Base-by-base conservation (phyloP, 1,140 invertebrate species). In the Drosophila rhopaloa region DNA sequence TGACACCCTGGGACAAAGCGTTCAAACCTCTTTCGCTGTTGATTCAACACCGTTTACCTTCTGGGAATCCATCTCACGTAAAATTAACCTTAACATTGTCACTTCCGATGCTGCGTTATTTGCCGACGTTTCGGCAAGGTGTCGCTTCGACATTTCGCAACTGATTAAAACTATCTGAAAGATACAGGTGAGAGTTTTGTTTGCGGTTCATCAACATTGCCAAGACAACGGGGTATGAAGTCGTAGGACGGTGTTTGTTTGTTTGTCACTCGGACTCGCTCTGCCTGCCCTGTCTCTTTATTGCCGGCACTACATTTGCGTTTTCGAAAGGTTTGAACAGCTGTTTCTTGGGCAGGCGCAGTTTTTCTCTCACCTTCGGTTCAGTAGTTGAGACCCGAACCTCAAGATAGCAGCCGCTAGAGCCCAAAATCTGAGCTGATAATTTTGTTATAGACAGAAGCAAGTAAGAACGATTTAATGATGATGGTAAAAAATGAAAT, bases 91-190 rank as follows among this genome's bases (percentile, higher is more conserved):
- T 40, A 73, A 41, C 8, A 51, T 37, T 27, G 43, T 27, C 43
- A 53, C 47, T 51, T 68, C 38, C 29, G n/a, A 53, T 40, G 65
- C 41, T 19, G 61, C 77, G 27, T 71, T 71, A 50, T 76, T 67
- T 32, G 29, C 29, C 29, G 8, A 32, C 29, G 29, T 7, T 50
- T 76, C 81, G 51, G 79, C 77, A 35, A 68, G 77, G 24, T 67
- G 84, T 41, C 83, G 67, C 56, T 88, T 89, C 29, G 71, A 59
- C 29, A 88, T 83, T 79, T 83, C 72, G 61, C 84, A 77, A 89
- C 77, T 83, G 83, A 88, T 89, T 89, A 67, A 88, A 88, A 88
- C 84, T 89, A 88, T 89, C 83, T 88, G 83, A 88, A 88, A 88
- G 63, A 88, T 83, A 88, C 44, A 86, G 78, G 60, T 76, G 61